Evolutionary conservation across 2,113 vertebrate species (phyloP), one percentile per base, ranked within the genome.

Genomic region (Phrynosoma blainvillii): DNA sequence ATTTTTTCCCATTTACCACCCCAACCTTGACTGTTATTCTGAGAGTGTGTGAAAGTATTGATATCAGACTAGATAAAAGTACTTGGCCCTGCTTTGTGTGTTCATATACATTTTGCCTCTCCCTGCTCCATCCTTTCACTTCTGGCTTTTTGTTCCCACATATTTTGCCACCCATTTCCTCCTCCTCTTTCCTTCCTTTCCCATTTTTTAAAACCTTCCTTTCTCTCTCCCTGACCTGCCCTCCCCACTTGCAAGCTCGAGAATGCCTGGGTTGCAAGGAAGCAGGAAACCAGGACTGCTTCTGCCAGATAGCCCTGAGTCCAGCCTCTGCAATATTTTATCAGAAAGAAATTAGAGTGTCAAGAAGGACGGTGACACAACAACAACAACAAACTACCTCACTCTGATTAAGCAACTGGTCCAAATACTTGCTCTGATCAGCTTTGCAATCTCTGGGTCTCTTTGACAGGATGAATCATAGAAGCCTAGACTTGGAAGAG

Each of bases 291-390:
- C 7, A 77, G 59, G 88, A 68, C 62, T 10, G 89, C 81, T 89
- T 2, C 88, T 93, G 95, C 95, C 95, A 94, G 93, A 95, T 95
- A 95, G 95, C 92, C 92, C 8, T 5, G 92, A 93, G 89, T 11
- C 85, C 0, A 92, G 92, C 94, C 93, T 94, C 94, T 94, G 95
- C 90, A 95, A 92, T 92, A 92, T 90, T 95, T 92, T 88, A 94
- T 94, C 93, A 88, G 93, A 91, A 76, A 93, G 95, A 94, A 93
- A 94, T 95, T 92, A 89, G 82, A 20, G 94, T 90, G 36, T 36
- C 36, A 36, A 36, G 36, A 36, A 36, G 36, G 36, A 36, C 36
- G 36, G 36, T 36, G 36, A 36, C 36, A 36, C 36, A 36, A 36
- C 36, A 36, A 36, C 36, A 36, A 36, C 36, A 36, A 36, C 36